Evolutionary conservation across 2,797 vertebrate genomes (phyloP), one percentile per base, ranked within the genome.

Genomic region (Sebastes itinus): DNA sequence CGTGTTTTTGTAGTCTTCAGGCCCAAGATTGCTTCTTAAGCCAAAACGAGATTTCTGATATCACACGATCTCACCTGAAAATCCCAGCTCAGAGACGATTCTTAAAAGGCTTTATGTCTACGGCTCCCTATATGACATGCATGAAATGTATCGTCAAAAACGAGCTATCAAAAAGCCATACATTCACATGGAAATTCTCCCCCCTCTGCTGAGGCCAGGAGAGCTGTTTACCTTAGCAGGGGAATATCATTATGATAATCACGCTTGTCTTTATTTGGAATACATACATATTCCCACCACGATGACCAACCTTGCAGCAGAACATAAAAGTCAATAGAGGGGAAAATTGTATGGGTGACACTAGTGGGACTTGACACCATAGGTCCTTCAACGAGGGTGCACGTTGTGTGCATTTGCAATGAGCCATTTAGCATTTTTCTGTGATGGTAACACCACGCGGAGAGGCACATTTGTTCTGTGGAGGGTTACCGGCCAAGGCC

Each of bases 301-400:
- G 35, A 89, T 77, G 82, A 75, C 81, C 88, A 93, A 90, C 93
- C 89, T 92, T 90, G 87, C 81, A 77, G 83, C 16, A 60, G 30
- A 90, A 86, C 88, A 92, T 91, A 89, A 90, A 92, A 93, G 92
- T 91, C 92, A 92, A 92, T 82, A 83, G 92, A 92, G 88, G 86
- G 71, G 90, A 86, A 93, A 93, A 93, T 91, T 88, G 87, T 86
- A 80, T 54, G 82, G 89, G 77, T 89, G 89, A 92, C 84, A 89
- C 78, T 70, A 83, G 87, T 77, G 76, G 81, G 80, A 92, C 89
- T 88, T 92, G 92, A 94, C 92, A 89, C 81, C 38, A 6, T 78
- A 83, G 90, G 90, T 88, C 87, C 84, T 92, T 90, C 84, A 72
- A 72, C 7, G 54, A 80, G 84, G 79, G 33, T 86, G 82, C 74